phyloP scores from a whole-genome alignment of 2,797 vertebrate species.

The Dallia pectoralis region DNA sequence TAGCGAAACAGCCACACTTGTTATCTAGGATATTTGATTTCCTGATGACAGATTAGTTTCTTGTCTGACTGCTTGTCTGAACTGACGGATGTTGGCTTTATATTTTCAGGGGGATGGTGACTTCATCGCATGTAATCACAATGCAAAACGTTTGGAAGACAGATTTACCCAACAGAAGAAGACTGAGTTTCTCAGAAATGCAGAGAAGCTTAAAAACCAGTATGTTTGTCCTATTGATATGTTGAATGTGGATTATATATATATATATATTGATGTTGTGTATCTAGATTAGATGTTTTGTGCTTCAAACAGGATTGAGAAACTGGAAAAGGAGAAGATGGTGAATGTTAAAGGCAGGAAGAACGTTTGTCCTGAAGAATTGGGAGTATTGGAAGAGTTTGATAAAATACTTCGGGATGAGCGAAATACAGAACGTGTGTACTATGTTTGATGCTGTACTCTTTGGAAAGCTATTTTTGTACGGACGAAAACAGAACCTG shows the following conservation, averaged over 20 bases:
- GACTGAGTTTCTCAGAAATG: conserved; percentile 76
- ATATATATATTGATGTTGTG: not conserved
- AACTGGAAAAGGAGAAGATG: conserved; percentile 81
- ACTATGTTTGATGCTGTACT: not conserved
- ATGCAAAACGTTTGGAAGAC: conserved; percentile 57
- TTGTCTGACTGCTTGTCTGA: not conserved
- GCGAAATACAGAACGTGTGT: conserved; percentile 81
- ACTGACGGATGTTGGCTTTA: not conserved
- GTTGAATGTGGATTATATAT: not conserved
- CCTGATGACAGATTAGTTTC: not conserved
- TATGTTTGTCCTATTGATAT: conserved; percentile 65
- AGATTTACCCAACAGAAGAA: conserved; percentile 64
- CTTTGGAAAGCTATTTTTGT: not conserved
- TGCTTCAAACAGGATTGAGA: conserved; percentile 74
- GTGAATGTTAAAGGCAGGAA: conserved; percentile 75
- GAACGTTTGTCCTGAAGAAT: conserved; percentile 73
- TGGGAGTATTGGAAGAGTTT: conserved; percentile 74
- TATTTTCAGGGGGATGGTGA: conserved; percentile 57
- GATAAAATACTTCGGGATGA: conserved; percentile 74
- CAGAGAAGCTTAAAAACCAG: conserved; percentile 79
- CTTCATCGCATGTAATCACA: conserved; percentile 45
- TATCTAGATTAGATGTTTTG: not conserved
- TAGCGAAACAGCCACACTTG: not conserved
- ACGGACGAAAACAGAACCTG: not conserved
- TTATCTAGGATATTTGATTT: not conserved